Evolutionary conservation across 2,113 vertebrate genomes (phyloP).

Genomic region (Antigone vipio): DNA sequence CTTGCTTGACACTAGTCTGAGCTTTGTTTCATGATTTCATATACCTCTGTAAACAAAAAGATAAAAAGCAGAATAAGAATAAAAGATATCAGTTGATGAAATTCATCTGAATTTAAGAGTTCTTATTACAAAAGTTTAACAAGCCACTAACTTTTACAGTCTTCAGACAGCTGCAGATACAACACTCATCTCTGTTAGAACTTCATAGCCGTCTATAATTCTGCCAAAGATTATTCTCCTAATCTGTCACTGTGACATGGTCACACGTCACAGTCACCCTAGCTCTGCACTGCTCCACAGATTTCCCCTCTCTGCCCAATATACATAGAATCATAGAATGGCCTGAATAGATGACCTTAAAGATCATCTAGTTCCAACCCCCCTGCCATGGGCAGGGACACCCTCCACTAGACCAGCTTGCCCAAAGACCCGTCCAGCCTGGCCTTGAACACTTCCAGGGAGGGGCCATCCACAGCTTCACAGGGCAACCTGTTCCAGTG

Average conservation of each 20-base stretch:
- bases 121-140: constrained; percentile 16
- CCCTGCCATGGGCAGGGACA: too few species aligned
- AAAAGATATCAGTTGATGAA: neutral
- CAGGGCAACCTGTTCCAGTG: too few species aligned
- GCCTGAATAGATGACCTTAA: too few species aligned
- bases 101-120: constrained; percentile 5
- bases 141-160: constrained; percentile 31
- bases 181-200: neutral
- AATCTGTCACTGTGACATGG: constrained; percentile 25
- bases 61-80: neutral
- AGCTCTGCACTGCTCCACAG: neutral
- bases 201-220: constrained; percentile 18
- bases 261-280: neutral
- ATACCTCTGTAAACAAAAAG: neutral
- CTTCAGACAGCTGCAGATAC: neutral
- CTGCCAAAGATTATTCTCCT: constrained; percentile 44
- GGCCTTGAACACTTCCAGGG: too few species aligned
- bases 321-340: too few species aligned
- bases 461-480: too few species aligned
- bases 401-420: too few species aligned
- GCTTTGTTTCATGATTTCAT: neutral
- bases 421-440: too few species aligned
- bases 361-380: too few species aligned
- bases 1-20: neutral
- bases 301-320: neutral